phyloP scores from a whole-genome alignment of 1,140 invertebrate species.

The Halictus rubicundus region DNA sequence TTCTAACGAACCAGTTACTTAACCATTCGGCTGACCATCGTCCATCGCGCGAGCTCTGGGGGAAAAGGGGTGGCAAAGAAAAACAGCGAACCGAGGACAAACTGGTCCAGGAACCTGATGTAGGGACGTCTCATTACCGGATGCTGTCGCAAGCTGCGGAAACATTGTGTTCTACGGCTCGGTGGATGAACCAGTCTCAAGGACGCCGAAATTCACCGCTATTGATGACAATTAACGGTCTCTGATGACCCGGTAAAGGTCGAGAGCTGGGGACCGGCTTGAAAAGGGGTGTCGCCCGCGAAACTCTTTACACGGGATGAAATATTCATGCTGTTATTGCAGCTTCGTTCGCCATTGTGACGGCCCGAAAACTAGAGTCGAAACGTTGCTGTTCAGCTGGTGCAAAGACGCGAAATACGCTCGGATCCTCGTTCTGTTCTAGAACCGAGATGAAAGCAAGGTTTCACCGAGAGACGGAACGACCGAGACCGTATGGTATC shows the following conservation, averaged over 20 bases:
- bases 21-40: slow-evolving; percentile 70
- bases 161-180: slow-evolving; percentile 58
- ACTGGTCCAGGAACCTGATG: slow-evolving; percentile 64
- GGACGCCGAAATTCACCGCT: slow-evolving; percentile 47
- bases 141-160: slow-evolving; percentile 72
- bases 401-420: slow-evolving; percentile 3
- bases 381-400: not conserved
- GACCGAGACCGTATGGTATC: not conserved
- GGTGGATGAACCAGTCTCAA: slow-evolving; percentile 60
- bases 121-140: slow-evolving; percentile 64
- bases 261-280: not conserved
- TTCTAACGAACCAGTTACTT: slow-evolving; percentile 81
- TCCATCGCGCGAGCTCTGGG: slow-evolving; percentile 29
- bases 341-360: slow-evolving; percentile 48
- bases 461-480: too few relatives aligned
- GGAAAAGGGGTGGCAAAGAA: slow-evolving; percentile 55
- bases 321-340: slow-evolving; percentile 73
- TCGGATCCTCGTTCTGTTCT: not conserved
- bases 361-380: not conserved
- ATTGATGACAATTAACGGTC: slow-evolving; percentile 56
- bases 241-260: slow-evolving; percentile 59
- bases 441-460: not conserved
- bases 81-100: slow-evolving; percentile 68
- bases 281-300: slow-evolving; percentile 33
- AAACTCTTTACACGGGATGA: slow-evolving; percentile 43